Evolutionary conservation across 2,888 invertebrate species (phyloP).

Genomic region (Drosophila colorata): DNA sequence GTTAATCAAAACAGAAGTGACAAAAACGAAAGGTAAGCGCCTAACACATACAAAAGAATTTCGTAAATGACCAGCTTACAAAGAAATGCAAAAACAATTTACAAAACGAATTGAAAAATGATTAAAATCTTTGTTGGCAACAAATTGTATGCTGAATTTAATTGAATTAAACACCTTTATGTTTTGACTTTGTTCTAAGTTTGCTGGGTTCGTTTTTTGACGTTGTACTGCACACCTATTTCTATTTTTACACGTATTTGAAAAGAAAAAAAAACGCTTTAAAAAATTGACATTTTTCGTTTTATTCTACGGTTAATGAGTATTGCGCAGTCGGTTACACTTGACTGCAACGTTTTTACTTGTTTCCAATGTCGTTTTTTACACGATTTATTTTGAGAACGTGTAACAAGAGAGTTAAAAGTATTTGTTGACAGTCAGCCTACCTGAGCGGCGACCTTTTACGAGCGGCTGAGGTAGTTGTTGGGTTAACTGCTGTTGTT

Average conservation of each 20-base stretch:
- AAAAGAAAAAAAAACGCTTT: too few relatives aligned
- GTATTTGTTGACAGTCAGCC: background rate
- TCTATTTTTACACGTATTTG: too few relatives aligned
- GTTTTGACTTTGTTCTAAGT: background rate
- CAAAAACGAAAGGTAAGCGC: slow-evolving; percentile 43
- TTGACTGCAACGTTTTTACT: too few relatives aligned
- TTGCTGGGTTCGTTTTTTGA: background rate
- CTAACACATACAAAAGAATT: slow-evolving; percentile 57
- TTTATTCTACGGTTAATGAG: too few relatives aligned
- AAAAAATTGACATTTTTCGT: too few relatives aligned
- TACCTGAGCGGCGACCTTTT: slow-evolving; percentile 62
- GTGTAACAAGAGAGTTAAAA: too few relatives aligned
- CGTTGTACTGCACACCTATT: background rate
- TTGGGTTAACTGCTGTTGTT: slow-evolving; percentile 42
- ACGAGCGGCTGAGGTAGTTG: slow-evolving; percentile 47
- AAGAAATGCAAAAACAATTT: slow-evolving; percentile 13
- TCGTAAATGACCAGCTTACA: slow-evolving; percentile 49
- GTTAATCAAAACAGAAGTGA: slow-evolving; percentile 70
- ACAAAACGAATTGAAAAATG: background rate
- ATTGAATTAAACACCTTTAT: background rate
- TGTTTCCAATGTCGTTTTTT: too few relatives aligned
- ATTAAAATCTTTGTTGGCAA: background rate
- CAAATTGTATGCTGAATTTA: background rate
- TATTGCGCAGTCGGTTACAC: too few relatives aligned
- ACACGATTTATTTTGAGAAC: too few relatives aligned